Conservation (phyloP, 2,113 vertebrate genomes). For the Thymallus thymallus region DNA sequence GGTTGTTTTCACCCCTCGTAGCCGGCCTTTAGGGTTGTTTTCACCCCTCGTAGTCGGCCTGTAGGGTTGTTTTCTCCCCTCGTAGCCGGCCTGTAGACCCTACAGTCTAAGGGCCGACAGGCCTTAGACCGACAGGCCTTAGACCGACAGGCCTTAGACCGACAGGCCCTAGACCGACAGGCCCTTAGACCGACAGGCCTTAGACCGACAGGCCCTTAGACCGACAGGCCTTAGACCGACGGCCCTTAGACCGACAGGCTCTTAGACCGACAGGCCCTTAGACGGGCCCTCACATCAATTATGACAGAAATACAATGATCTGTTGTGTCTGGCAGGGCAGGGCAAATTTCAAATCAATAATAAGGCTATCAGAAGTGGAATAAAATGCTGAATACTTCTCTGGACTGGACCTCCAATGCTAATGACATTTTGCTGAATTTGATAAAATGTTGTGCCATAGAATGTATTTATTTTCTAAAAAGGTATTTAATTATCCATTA, state of each 20-base stretch:
- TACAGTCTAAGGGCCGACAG: too few species aligned
- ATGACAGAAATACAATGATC: constrained; percentile 72
- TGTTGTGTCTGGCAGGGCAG: constrained; percentile 73
- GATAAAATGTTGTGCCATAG: constrained; percentile 73
- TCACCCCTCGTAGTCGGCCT: constrained; percentile 36
- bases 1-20: constrained; percentile 38
- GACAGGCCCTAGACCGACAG: too few species aligned
- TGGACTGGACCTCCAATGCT: constrained; percentile 59
- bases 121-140: too few species aligned
- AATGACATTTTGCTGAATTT: constrained; percentile 78
- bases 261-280: too few species aligned
- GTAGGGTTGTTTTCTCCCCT: constrained; percentile 43
- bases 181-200: too few species aligned
- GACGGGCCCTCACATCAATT: constrained; percentile 59
- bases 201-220: too few species aligned
- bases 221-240: too few species aligned
- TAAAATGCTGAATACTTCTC: constrained; percentile 83
- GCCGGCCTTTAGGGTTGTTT: constrained; percentile 54
- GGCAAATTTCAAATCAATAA: constrained; percentile 80
- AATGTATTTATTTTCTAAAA: background rate
- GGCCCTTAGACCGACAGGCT: too few species aligned
- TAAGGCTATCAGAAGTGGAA: constrained; percentile 81
- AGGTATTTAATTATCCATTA: background rate
- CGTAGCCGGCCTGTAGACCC: constrained; percentile 44
- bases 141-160: too few species aligned